Percentiles rank a stretch among this genome's conserved stretches.
These are phyloP conservation scores for Plusia festucae DNA, from an alignment of 2,888 invertebrate species.

Conservation along the genomic window DNA sequence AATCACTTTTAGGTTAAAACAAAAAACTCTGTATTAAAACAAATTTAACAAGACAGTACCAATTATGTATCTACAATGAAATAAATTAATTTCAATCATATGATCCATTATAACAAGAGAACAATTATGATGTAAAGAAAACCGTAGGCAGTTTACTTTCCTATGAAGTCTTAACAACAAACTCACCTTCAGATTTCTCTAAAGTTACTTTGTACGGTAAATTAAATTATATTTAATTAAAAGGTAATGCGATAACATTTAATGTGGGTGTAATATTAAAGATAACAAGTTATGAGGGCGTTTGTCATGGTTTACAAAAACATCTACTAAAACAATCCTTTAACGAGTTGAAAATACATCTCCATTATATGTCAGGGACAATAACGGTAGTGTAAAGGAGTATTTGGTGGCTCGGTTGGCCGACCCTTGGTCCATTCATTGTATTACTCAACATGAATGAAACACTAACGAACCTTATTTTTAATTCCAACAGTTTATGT, in stretches of 20 bases:
- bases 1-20: too few relatives aligned
- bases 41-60: too few relatives aligned
- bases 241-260: constrained; percentile 41
- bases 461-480: constrained; percentile 69
- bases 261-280: constrained; percentile 31
- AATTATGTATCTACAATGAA: not conserved
- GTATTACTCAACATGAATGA: constrained; percentile 69
- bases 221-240: constrained; percentile 46
- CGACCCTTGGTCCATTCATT: constrained; percentile 56
- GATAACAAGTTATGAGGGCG: constrained; percentile 21
- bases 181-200: constrained; percentile 24
- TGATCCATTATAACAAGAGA: constrained; percentile 13
- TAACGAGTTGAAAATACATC: constrained; percentile 34
- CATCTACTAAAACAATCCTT: constrained; percentile 18
- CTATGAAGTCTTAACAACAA: constrained; percentile 29
- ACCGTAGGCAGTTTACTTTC: constrained; percentile 17
- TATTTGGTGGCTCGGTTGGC: constrained; percentile 39
- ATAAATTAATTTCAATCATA: constrained; percentile 1
- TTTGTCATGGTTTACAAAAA: constrained; percentile 30
- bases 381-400: constrained; percentile 39
- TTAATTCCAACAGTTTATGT: constrained; percentile 39
- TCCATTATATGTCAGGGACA: constrained; percentile 36
- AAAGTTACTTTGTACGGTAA: constrained; percentile 25
- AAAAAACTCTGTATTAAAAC: too few relatives aligned
- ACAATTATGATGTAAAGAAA: constrained; percentile 5